Evolutionary conservation across 2,888 invertebrate species (phyloP), one percentile per base, ranked within the genome.

Genomic region (Nemapogon koenigi): DNA sequence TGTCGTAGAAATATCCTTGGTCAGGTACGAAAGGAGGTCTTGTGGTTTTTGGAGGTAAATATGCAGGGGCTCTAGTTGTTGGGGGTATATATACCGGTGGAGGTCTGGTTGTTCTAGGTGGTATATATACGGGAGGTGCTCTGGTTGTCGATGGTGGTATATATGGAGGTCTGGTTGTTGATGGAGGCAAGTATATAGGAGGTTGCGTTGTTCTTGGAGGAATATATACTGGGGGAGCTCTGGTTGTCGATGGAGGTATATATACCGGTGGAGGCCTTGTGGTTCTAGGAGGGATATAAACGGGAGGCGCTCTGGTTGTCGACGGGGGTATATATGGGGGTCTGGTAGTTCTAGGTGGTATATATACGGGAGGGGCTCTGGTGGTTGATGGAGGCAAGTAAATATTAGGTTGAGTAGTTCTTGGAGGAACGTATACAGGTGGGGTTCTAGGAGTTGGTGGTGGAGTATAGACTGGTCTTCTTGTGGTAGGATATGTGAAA

Each of bases 1-100:
- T 59, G 41, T 79, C 76, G 59, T 79, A 79, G 51, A 56, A 76
- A 44, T 79, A 79, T 1, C 70, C 78, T 44, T 76, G 51, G 40
- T 73, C 59, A 40, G 61, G 57, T 3, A 69, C 49, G 46, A 62
- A 75, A 4, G 72, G 66, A 1, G 67, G 63, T 48, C 72, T 56
- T 2, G 69, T 68, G 16, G 71, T 57, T 8, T 27, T 35, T 4
- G 35, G 15, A 14, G 26, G 33, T 16, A 13, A 19, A n/a, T 10
- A 11, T 14, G 36, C 10, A 26, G 27, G 26, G 11, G n/a, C n/a
- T 7, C 26, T 36, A 8, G 36, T 36, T 3, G 36, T 16, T 7
- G 43, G 43, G 3, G 41, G 43, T 11, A 41, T 25, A 17, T 43
- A 43, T 7, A 30, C 17, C 2, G 36, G 29, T 7, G 40, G 45